phyloP scores from a whole-genome alignment of 1,140 invertebrate genomes.

The Trinorchestia longiramus region DNA sequence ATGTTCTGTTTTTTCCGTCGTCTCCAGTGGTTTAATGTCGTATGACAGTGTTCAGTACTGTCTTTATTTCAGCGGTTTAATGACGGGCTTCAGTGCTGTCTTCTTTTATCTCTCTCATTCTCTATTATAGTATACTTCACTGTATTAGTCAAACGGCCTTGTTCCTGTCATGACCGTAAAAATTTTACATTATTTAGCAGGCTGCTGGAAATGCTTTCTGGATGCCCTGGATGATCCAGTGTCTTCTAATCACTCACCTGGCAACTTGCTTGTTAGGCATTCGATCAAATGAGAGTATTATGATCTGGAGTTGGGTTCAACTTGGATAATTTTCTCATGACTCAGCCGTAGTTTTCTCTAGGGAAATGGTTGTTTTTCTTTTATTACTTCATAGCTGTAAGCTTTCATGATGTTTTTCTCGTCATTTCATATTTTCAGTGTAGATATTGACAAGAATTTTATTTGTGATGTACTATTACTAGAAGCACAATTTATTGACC shows the following conservation, averaged over 20 bases:
- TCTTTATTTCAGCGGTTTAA: background rate
- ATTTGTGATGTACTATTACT: too few relatives aligned
- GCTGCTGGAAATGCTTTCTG: too few relatives aligned
- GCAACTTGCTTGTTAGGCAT: background rate
- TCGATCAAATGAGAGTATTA: background rate
- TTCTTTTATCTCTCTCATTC: background rate
- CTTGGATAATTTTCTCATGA: background rate
- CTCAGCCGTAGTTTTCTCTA: background rate
- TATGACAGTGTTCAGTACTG: background rate
- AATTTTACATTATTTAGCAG: background rate
- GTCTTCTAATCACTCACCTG: background rate
- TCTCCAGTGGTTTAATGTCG: too few relatives aligned
- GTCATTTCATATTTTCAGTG: background rate
- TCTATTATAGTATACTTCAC: background rate
- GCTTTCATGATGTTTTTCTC: background rate
- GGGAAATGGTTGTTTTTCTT: background rate
- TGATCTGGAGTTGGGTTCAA: too few relatives aligned
- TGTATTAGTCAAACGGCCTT: background rate
- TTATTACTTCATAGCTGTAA: background rate
- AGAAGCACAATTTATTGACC: too few relatives aligned
- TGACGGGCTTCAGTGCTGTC: background rate
- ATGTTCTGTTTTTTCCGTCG: too few relatives aligned
- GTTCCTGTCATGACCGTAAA: background rate
- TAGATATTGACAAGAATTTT: background rate
- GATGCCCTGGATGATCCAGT: background rate